These are phyloP conservation scores for Apamea monoglypha DNA, from an alignment of 2,888 invertebrate genomes.

Conservation along the genomic window DNA sequence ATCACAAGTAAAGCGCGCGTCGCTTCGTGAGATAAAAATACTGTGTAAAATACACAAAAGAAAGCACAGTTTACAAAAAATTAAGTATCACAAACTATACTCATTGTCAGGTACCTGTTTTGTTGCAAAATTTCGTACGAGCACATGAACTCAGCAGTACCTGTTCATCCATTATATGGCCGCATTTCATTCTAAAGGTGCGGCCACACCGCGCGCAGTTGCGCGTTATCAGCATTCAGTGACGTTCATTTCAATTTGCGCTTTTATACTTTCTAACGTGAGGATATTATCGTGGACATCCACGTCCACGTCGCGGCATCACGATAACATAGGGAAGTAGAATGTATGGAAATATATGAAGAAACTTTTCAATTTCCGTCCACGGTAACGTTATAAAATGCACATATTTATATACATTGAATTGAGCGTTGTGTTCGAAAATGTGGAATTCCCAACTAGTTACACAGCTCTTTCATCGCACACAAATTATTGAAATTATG, in stretches of 20 bases:
- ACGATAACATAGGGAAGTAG: neutral
- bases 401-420: neutral
- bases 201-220: neutral
- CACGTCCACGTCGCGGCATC: neutral
- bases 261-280: neutral
- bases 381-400: no score
- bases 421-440: neutral
- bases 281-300: no score
- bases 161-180: constrained; percentile 2
- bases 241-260: neutral
- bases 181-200: neutral
- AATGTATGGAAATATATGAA: neutral
- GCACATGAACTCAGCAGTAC: neutral
- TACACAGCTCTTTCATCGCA: neutral
- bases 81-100: neutral
- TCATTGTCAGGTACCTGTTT: neutral
- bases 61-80: neutral
- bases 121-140: neutral
- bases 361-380: neutral
- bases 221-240: neutral
- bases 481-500: neutral
- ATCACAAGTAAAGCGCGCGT: neutral
- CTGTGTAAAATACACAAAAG: neutral
- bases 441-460: neutral
- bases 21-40: no score